Base-by-base conservation (phyloP, 2,797 vertebrate genomes). In the Aplochiton taeniatus region DNA sequence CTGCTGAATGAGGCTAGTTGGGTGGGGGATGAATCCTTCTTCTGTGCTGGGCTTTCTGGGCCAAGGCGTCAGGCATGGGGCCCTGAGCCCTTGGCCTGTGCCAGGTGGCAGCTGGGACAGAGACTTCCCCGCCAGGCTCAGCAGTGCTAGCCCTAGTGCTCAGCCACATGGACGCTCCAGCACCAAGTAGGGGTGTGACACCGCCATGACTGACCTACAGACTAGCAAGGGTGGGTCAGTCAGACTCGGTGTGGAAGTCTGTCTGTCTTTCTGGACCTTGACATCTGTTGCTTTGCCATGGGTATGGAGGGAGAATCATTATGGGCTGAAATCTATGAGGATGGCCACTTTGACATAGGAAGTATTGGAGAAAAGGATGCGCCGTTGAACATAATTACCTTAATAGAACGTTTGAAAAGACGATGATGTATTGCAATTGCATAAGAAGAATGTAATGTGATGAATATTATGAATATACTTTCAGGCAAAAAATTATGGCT, bases 101-200 rank as follows among this genome's bases (percentile, higher is more conserved):
- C 91, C 92, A 93, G 92, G 92, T 93, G 92, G 88, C 91, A 91
- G 91, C 90, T 93, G 89, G 87, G 88, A 87, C 80, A 85, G 76
- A 78, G 67, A 76, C 80, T 82, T 20, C 41, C 20, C 42, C 82
- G 80, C 77, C 79, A 87, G 83, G 82, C 82, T 75, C 72, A 58
- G 74, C 79, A 82, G 72, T 77, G 70, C 78, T 85, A 79, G 66
- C 76, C 74, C 76, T 70, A 75, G 70, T 81, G 61, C 82, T 81
- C 76, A 78, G 77, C 76, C 78, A 65, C 80, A 72, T 20, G 63
- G 9, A 13, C 67, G 46, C 65, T 66, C 77, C 80, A 74, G 47
- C 64, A 17, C 47, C 18, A 49, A 46, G 41, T 13, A 53, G 63
- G 80, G 83, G 75, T 67, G 70, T 20, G 18, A 74, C 84, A 82